Conservation (phyloP, 2,797 vertebrate species). For the Chaunax sp. region DNA sequence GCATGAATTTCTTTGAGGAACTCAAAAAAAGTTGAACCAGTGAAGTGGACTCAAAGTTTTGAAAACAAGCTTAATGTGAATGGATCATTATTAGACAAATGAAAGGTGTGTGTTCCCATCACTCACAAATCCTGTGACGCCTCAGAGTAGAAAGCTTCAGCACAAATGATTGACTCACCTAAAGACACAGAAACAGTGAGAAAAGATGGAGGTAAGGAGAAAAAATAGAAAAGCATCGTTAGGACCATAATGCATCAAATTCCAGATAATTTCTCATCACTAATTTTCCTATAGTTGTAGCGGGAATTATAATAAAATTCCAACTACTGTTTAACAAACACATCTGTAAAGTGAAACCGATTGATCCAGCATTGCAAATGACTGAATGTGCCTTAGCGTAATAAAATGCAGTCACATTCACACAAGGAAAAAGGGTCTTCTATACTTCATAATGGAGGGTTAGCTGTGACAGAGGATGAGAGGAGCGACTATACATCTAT, state of each 20-base stretch:
- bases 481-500: constrained; percentile 22
- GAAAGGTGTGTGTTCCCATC: constrained; percentile 25
- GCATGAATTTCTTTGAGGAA: constrained; percentile 9
- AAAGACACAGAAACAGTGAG: constrained; percentile 40
- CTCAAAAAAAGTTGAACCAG: constrained; percentile 6
- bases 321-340: neutral
- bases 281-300: no score
- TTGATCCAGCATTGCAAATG: no score
- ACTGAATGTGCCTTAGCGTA: no score
- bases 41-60: constrained; percentile 10
- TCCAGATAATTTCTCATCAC: neutral
- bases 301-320: no score
- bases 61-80: neutral
- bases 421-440: no score
- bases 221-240: neutral
- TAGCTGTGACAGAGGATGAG: no score
- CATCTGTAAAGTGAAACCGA: no score
- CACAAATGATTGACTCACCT: constrained; percentile 64
- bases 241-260: constrained; percentile 3
- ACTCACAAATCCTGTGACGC: constrained; percentile 58
- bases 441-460: no score
- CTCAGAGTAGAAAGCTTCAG: constrained; percentile 32
- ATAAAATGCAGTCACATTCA: no score
- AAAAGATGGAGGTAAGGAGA: constrained; percentile 18
- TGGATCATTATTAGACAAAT: constrained; percentile 19